These are phyloP conservation scores for Heteromyza rotundicornis DNA, from an alignment of 2,888 invertebrate species.

Conservation along the genomic window DNA sequence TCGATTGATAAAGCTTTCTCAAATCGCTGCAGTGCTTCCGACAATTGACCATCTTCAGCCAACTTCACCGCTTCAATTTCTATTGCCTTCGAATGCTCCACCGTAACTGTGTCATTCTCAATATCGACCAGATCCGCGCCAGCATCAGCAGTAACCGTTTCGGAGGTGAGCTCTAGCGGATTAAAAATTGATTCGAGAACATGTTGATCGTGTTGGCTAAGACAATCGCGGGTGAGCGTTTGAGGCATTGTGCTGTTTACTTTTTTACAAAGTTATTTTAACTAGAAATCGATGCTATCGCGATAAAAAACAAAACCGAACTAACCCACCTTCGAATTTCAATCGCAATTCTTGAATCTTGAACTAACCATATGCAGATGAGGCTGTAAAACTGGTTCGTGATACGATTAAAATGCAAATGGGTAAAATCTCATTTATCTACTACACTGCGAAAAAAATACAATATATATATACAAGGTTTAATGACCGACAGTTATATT, in stretches of 20 bases:
- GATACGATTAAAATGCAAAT: no score
- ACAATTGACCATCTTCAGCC: constrained; percentile 74
- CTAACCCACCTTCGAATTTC: constrained; percentile 2
- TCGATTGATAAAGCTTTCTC: constrained; percentile 70
- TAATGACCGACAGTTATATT: no score
- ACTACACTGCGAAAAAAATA: no score
- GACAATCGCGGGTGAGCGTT: constrained; percentile 42
- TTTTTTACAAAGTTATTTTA: neutral
- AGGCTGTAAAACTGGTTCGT: constrained; percentile 26
- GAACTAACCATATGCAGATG: no score
- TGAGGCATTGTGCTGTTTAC: constrained; percentile 65
- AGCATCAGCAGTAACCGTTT: constrained; percentile 43
- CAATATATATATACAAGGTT: no score
- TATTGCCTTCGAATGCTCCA: constrained; percentile 60
- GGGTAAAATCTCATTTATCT: no score
- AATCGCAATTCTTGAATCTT: no score
- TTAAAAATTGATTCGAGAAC: constrained; percentile 87
- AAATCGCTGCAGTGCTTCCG: constrained; percentile 68
- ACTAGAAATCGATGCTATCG: neutral
- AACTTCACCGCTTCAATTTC: constrained; percentile 74
- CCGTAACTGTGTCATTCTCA: constrained; percentile 39
- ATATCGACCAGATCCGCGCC: constrained; percentile 39
- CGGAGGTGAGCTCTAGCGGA: constrained; percentile 77
- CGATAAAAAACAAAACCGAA: neutral
- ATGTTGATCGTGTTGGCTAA: constrained; percentile 77